Conservation (phyloP, 2,888 invertebrate genomes). For the Cheilosia variabilis region DNA sequence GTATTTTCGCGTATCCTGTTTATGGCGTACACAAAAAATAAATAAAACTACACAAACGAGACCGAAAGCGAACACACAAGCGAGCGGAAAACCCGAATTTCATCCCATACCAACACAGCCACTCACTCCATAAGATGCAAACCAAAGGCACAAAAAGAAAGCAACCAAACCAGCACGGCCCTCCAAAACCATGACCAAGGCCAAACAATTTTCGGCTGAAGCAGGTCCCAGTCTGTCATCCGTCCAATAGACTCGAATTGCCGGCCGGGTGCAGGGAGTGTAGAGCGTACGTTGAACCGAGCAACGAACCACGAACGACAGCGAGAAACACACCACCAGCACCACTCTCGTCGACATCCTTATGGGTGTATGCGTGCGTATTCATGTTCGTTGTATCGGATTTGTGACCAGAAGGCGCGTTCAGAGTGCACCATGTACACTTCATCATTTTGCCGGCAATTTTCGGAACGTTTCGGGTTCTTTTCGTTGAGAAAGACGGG, state of each 20-base stretch:
- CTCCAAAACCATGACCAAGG: conserved; percentile 78
- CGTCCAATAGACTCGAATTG: background rate
- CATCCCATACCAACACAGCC: conserved; percentile 34
- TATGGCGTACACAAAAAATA: conserved; percentile 21
- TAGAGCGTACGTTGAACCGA: conserved; percentile 58
- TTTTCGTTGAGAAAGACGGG: conserved; percentile 7
- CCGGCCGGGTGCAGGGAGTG: conserved; percentile 35
- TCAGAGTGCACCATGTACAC: conserved; percentile 26
- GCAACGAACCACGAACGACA: conserved; percentile 56
- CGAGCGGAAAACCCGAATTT: conserved; percentile 54
- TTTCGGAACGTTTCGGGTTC: conserved; percentile 48
- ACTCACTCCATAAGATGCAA: conserved; percentile 14
- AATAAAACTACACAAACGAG: conserved; percentile 42
- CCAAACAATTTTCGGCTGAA: conserved; percentile 79
- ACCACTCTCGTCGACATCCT: background rate
- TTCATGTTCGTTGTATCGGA: conserved; percentile 6
- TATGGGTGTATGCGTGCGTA: conserved; percentile 51
- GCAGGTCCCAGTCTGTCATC: conserved; percentile 75
- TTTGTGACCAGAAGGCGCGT: conserved; percentile 62
- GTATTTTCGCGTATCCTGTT: conserved; percentile 60
- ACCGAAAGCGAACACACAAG: conserved; percentile 54
- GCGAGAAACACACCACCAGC: conserved; percentile 21
- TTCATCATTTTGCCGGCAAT: conserved; percentile 65
- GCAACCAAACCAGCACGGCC: conserved; percentile 37
- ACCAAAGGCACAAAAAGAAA: conserved; percentile 16